phyloP scores from a whole-genome alignment of 2,113 vertebrate genomes.

The Sphyrna mokarran region DNA sequence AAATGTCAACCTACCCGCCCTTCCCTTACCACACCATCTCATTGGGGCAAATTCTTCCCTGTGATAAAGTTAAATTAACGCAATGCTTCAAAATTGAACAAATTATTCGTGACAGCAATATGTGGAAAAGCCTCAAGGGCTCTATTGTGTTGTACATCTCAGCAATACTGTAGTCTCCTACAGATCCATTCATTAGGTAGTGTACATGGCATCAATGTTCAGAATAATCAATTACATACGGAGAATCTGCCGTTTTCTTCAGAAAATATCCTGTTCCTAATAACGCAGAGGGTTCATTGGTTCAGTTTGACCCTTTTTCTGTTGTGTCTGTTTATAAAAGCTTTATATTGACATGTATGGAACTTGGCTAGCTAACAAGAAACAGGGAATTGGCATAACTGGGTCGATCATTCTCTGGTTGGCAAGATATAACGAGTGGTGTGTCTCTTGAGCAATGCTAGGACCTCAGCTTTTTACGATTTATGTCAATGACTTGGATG shows the following conservation, averaged over 20 bases:
- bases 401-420: no score
- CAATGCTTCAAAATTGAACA: not conserved
- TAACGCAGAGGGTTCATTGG: not conserved
- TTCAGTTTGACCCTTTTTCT: not conserved
- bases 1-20: not conserved
- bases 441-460: no score
- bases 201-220: not conserved
- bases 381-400: no score
- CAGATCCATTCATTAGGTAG: not conserved
- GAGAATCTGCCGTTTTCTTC: not conserved
- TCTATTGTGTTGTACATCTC: not conserved
- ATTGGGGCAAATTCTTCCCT: not conserved
- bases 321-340: not conserved
- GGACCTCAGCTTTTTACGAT: no score
- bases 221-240: not conserved
- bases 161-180: not conserved
- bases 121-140: no score
- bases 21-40: not conserved
- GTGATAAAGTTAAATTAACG: not conserved
- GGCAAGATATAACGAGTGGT: no score
- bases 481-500: no score
- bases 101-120: not conserved
- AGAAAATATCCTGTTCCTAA: not conserved
- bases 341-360: no score
- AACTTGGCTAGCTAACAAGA: no score